A percentile compares a stretch with the other conserved stretches of the same genome.
Conservation (phyloP, 2,797 vertebrate species). For the Acipenser ruthenus region DNA sequence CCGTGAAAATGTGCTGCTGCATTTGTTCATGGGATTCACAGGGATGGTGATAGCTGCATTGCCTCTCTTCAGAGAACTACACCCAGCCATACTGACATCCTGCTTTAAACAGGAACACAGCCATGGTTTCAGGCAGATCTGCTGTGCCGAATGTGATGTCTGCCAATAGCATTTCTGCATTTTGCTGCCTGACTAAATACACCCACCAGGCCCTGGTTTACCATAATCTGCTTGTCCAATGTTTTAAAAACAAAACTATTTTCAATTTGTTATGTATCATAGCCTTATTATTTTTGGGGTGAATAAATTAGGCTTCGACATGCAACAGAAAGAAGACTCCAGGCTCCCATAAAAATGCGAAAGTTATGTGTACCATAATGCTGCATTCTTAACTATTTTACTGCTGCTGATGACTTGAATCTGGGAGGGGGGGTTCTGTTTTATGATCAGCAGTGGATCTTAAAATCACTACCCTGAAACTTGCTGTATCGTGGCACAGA, state of each 20-base stretch:
- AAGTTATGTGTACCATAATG: no score
- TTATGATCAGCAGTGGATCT: no score
- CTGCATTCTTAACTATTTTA: no score
- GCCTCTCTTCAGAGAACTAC: background rate
- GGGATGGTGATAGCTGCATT: background rate
- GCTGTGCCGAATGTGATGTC: slow-evolving; percentile 43
- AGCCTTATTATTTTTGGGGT: background rate
- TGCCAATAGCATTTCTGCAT: slow-evolving; percentile 46
- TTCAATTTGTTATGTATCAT: background rate
- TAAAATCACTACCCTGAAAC: no score
- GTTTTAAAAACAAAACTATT: background rate
- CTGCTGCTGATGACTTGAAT: no score
- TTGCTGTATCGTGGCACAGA: no score
- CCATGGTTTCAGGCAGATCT: slow-evolving; percentile 39
- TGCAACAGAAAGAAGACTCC: no score
- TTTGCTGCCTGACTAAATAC: slow-evolving; percentile 29
- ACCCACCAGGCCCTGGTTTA: slow-evolving; percentile 24
- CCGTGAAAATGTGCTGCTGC: background rate
- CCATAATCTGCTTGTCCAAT: background rate
- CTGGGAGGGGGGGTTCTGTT: no score
- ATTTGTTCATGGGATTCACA: background rate
- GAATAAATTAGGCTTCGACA: background rate
- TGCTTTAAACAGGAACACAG: slow-evolving; percentile 37
- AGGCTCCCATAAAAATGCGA: no score
- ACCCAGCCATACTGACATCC: slow-evolving; percentile 35